Conservation (phyloP, 2,888 invertebrate genomes). For the Elegia similella region DNA sequence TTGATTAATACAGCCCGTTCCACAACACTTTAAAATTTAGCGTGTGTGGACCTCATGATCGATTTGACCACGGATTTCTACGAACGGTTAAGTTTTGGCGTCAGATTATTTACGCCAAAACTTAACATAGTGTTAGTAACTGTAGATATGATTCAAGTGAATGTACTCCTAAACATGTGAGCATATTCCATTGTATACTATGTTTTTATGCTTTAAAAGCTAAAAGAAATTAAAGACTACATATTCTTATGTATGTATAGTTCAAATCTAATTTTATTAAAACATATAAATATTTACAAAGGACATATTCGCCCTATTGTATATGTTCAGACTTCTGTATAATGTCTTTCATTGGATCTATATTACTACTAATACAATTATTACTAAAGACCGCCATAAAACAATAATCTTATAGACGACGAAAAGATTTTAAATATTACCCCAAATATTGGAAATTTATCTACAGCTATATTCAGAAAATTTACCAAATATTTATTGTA, state of each 20-base stretch:
- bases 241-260: constrained; percentile 26
- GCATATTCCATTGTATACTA: neutral
- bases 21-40: too few species aligned
- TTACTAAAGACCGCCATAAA: neutral
- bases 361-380: constrained; percentile 24
- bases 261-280: constrained; percentile 34
- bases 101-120: too few species aligned
- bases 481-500: neutral
- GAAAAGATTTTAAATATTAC: constrained; percentile 4
- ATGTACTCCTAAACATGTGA: neutral
- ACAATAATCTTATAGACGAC: constrained; percentile 5
- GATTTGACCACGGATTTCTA: too few species aligned
- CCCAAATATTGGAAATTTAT: constrained; percentile 7
- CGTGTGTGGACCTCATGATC: too few species aligned
- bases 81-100: too few species aligned
- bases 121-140: too few species aligned
- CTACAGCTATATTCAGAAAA: neutral
- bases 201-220: constrained; percentile 40
- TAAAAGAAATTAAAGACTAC: constrained; percentile 25
- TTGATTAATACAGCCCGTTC: too few species aligned
- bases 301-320: constrained; percentile 35
- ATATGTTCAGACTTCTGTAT: constrained; percentile 52
- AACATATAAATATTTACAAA: constrained; percentile 39
- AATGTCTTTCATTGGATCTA: constrained; percentile 38
- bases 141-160: neutral